phyloP scores from a whole-genome alignment of 2,888 invertebrate genomes.

The Andrena dorsata region DNA sequence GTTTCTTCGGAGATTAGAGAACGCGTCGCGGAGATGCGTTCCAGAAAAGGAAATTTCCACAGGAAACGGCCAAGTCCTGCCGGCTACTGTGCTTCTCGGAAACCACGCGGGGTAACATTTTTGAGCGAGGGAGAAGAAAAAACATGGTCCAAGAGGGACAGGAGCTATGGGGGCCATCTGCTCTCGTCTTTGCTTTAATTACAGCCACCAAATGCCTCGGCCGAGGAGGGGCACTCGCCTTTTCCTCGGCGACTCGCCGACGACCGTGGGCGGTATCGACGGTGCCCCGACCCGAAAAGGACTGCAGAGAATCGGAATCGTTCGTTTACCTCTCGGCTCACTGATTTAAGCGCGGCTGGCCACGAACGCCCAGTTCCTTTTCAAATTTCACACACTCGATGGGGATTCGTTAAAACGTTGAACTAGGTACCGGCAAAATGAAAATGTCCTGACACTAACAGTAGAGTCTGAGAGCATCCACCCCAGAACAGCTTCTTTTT shows the following conservation, averaged over 20 bases:
- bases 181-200: slow-evolving; percentile 69
- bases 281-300: slow-evolving; percentile 50
- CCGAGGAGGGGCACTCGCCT: slow-evolving; percentile 48
- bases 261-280: slow-evolving; percentile 64
- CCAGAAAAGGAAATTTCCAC: neutral
- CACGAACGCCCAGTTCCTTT: neutral
- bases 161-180: slow-evolving; percentile 63
- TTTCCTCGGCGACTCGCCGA: slow-evolving; percentile 54
- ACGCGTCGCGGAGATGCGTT: neutral
- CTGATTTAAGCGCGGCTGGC: slow-evolving; percentile 27
- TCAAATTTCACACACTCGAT: neutral
- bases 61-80: slow-evolving; percentile 22
- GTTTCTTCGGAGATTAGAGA: neutral
- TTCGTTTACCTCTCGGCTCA: slow-evolving; percentile 51
- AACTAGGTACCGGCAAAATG: neutral
- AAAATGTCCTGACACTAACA: no score
- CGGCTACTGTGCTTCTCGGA: slow-evolving; percentile 50
- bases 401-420: neutral
- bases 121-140: slow-evolving; percentile 23
- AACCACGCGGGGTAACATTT: slow-evolving; percentile 44
- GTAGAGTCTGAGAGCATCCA: no score
- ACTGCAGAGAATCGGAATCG: slow-evolving; percentile 46
- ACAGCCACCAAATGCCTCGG: slow-evolving; percentile 49
- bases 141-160: slow-evolving; percentile 40
- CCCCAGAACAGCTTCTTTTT: no score